These are phyloP conservation scores for Drosophila mojavensis DNA, from an alignment of 1,140 invertebrate genomes.

Conservation along the genomic window DNA sequence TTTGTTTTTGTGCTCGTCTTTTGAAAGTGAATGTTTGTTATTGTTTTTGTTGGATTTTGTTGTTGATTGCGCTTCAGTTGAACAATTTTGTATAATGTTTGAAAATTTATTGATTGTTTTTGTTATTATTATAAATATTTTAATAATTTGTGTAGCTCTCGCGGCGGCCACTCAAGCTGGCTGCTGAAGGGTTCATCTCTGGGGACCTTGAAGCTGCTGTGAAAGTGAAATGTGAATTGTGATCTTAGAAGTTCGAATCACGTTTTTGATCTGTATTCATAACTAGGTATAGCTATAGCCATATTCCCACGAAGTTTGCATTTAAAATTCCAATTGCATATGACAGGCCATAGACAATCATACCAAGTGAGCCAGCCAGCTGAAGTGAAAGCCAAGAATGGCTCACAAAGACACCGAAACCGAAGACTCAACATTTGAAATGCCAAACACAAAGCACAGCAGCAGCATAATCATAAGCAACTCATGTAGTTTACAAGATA, in stretches of 20 bases:
- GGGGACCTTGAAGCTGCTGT: slow-evolving; percentile 27
- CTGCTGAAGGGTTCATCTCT: slow-evolving; percentile 26
- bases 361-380: slow-evolving; percentile 4
- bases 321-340: slow-evolving; percentile 61
- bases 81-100: slow-evolving; percentile 69
- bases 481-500: slow-evolving; percentile 30
- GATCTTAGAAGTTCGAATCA: background rate
- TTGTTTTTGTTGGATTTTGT: slow-evolving; percentile 38
- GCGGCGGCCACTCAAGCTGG: slow-evolving; percentile 19
- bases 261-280: slow-evolving; percentile 27
- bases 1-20: slow-evolving; percentile 17
- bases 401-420: slow-evolving; percentile 12
- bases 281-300: slow-evolving; percentile 17
- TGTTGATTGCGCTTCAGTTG: slow-evolving; percentile 65
- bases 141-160: slow-evolving; percentile 45
- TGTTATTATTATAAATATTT: slow-evolving; percentile 70
- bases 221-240: slow-evolving; percentile 33
- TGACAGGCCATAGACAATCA: slow-evolving; percentile 37
- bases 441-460: slow-evolving; percentile 48
- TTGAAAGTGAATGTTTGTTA: slow-evolving; percentile 71
- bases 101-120: slow-evolving; percentile 70
- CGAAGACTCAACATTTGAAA: slow-evolving; percentile 32
- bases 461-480: background rate
- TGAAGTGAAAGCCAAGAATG: slow-evolving; percentile 47
- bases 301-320: slow-evolving; percentile 49